Percentiles rank a stretch among this genome's conserved stretches.
Conservation (phyloP, 2,113 vertebrate genomes). For the Dunckerocampus dactyliophorus region DNA sequence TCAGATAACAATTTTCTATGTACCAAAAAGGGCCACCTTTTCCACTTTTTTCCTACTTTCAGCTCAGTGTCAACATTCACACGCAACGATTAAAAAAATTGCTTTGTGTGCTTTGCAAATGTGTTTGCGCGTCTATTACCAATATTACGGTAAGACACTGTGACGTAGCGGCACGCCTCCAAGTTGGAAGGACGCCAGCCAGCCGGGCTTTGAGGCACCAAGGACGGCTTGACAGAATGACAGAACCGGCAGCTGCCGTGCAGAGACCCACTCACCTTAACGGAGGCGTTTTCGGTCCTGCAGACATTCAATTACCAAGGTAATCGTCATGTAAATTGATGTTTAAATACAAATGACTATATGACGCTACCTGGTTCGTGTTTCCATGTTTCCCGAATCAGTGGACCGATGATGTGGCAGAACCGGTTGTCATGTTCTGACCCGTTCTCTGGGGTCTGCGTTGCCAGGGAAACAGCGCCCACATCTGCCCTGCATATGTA, state of each 20-base stretch:
- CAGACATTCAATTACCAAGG: not conserved
- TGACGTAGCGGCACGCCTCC: constrained; percentile 64
- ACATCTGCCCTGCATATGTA: not conserved
- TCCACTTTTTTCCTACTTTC: no score
- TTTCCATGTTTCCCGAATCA: not conserved
- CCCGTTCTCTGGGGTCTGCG: not conserved
- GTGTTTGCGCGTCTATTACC: constrained; percentile 29
- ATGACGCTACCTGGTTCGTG: not conserved
- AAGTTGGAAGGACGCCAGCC: constrained; percentile 55
- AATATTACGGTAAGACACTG: constrained; percentile 58
- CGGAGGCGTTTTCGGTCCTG: not conserved
- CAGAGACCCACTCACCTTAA: not conserved
- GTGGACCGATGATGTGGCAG: constrained; percentile 42
- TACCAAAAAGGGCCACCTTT: no score
- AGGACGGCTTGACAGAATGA: constrained; percentile 45
- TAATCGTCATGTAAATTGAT: not conserved
- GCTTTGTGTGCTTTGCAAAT: not conserved
- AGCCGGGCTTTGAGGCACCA: constrained; percentile 23
- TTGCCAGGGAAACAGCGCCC: not conserved
- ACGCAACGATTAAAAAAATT: not conserved
- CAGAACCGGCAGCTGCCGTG: constrained; percentile 1
- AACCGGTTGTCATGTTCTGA: not conserved
- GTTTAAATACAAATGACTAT: no score
- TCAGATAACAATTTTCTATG: no score
- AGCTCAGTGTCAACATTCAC: not conserved